Conservation (phyloP, 2,888 invertebrate species). For the Schrankia costaestrigalis region DNA sequence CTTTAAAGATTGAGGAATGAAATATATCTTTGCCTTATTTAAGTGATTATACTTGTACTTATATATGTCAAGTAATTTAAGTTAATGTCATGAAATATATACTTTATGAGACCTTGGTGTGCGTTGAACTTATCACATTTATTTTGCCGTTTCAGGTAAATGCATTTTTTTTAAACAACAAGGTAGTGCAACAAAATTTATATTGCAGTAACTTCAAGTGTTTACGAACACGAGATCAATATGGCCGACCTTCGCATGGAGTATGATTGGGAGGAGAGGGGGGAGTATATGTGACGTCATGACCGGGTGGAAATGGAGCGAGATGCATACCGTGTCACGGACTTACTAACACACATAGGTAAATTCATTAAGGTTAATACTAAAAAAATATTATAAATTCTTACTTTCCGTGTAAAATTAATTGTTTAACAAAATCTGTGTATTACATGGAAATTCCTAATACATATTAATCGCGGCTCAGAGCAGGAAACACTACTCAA, state of each 20-base stretch:
- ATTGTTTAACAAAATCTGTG: constrained; percentile 14
- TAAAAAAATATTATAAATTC: no score
- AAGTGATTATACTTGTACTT: no score
- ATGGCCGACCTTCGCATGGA: constrained; percentile 68
- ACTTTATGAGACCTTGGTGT: constrained; percentile 8
- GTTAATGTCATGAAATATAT: no score
- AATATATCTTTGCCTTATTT: no score
- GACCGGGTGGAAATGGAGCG: constrained; percentile 60
- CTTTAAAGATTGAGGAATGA: no score
- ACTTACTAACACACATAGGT: constrained; percentile 18
- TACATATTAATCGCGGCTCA: constrained; percentile 21
- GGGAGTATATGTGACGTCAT: constrained; percentile 70
- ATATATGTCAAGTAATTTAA: no score
- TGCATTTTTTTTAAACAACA: constrained; percentile 12
- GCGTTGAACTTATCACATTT: constrained; percentile 8
- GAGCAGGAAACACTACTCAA: constrained; percentile 44
- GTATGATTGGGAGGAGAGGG: constrained; percentile 41
- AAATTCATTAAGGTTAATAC: constrained; percentile 4
- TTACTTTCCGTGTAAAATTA: constrained; percentile 13
- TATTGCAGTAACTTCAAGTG: constrained; percentile 36
- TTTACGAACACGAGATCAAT: constrained; percentile 65
- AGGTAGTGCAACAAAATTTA: constrained; percentile 7
- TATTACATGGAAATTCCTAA: constrained; percentile 27
- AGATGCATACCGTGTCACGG: constrained; percentile 63
- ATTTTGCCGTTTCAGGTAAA: constrained; percentile 10